Evolutionary conservation across 64 coral and sea anemone genomes (phyloP).

Genomic region (Montipora sp.): DNA sequence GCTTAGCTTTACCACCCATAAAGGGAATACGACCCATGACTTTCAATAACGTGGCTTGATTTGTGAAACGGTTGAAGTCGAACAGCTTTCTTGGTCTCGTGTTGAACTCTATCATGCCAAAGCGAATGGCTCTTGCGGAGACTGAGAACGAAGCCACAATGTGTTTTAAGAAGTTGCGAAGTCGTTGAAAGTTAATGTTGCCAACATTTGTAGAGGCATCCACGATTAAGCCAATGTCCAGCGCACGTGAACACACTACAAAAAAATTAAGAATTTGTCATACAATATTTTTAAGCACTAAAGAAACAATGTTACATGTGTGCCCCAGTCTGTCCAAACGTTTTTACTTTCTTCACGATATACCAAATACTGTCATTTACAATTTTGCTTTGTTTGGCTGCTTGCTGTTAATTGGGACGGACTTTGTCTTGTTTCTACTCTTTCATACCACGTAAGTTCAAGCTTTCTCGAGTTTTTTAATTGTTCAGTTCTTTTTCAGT

Average conservation of each 20-base stretch:
- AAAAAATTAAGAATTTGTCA: not conserved
- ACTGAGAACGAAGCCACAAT: constrained; percentile 78
- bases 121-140: constrained; percentile 46
- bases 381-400: no score
- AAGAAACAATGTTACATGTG: not conserved
- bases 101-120: constrained; percentile 57
- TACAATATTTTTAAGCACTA: not conserved
- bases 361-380: no score
- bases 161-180: constrained; percentile 71
- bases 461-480: no score
- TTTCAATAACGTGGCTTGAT: constrained; percentile 40
- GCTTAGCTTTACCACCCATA: constrained; percentile 33
- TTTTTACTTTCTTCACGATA: no score
- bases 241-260: constrained; percentile 53
- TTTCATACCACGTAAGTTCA: no score
- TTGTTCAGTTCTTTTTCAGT: no score
- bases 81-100: not conserved
- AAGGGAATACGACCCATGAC: constrained; percentile 44
- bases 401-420: no score
- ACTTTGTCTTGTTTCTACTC: no score
- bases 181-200: constrained; percentile 35
- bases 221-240: constrained; percentile 76
- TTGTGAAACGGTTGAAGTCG: constrained; percentile 45
- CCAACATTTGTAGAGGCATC: constrained; percentile 49
- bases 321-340: no score